Percentiles rank a stretch among this genome's conserved stretches.
These are phyloP conservation scores for Zootoca vivipara DNA, from an alignment of 2,113 vertebrate genomes.

Conservation along the genomic window DNA sequence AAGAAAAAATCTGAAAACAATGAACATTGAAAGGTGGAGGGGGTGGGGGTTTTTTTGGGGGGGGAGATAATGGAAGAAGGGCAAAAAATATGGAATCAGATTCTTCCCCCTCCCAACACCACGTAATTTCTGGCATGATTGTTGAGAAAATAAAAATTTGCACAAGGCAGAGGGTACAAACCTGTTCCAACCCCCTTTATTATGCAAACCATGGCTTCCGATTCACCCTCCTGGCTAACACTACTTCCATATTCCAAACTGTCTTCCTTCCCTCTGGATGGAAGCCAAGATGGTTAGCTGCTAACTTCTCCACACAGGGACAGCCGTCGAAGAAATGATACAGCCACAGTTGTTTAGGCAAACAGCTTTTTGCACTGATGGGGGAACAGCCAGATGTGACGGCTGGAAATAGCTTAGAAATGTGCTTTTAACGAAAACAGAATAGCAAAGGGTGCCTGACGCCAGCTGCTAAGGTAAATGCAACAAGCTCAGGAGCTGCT, in stretches of 20 bases:
- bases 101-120: conserved; percentile 23
- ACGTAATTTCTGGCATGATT: conserved; percentile 53
- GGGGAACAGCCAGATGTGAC: neutral
- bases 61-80: neutral
- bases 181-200: conserved; percentile 20
- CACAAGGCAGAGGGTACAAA: conserved; percentile 18
- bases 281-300: conserved; percentile 32
- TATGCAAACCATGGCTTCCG: neutral
- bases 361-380: conserved; percentile 1
- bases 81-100: conserved; percentile 5
- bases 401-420: neutral
- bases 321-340: neutral
- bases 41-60: fast-evolving
- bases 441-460: neutral
- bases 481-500: neutral
- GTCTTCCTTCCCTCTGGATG: neutral
- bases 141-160: conserved; percentile 30
- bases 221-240: neutral
- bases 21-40: conserved; percentile 4
- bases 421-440: fast-evolving
- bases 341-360: neutral
- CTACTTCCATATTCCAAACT: neutral
- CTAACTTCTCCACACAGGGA: neutral
- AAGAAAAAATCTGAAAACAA: conserved; percentile 20
- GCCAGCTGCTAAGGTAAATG: neutral